Conservation (phyloP, 2,797 vertebrate genomes). For the Arrhamphus sclerolepis region DNA sequence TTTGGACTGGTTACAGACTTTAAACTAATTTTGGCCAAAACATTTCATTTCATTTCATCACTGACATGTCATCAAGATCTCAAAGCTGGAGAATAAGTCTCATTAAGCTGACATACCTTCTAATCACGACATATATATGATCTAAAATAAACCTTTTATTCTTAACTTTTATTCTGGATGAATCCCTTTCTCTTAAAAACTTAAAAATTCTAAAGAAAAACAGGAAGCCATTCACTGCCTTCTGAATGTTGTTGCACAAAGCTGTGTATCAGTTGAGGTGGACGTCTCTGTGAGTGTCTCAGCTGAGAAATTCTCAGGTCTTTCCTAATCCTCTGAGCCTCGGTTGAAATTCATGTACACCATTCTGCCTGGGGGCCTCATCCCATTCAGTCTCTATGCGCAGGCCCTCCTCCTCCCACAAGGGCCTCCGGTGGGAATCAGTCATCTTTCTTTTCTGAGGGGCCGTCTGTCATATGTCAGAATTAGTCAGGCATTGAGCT, state of each 20-base stretch:
- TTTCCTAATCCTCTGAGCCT: slow-evolving; percentile 50
- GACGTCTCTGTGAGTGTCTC: neutral
- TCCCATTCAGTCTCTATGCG: slow-evolving; percentile 21
- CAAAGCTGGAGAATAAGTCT: no score
- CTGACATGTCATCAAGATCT: no score
- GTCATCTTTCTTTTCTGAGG: slow-evolving; percentile 35
- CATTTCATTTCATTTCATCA: no score
- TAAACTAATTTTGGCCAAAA: no score
- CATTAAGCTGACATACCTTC: no score
- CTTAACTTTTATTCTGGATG: no score
- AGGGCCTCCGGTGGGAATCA: slow-evolving; percentile 2
- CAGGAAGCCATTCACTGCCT: no score
- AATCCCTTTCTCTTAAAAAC: no score
- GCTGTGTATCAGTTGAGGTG: neutral
- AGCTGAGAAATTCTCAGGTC: slow-evolving; percentile 18
- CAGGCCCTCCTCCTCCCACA: neutral
- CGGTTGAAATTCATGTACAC: slow-evolving; percentile 48
- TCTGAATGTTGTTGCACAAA: neutral
- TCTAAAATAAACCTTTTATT: no score
- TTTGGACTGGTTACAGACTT: no score
- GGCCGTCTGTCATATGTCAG: slow-evolving; percentile 54
- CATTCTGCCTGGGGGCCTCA: slow-evolving; percentile 16
- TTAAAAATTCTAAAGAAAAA: no score
- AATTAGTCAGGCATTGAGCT: slow-evolving; percentile 43
- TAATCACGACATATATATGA: no score